Evolutionary conservation across 2,797 vertebrate species (phyloP), one percentile per base, ranked within the genome.

Genomic region (Heteromormyrus szaboi): DNA sequence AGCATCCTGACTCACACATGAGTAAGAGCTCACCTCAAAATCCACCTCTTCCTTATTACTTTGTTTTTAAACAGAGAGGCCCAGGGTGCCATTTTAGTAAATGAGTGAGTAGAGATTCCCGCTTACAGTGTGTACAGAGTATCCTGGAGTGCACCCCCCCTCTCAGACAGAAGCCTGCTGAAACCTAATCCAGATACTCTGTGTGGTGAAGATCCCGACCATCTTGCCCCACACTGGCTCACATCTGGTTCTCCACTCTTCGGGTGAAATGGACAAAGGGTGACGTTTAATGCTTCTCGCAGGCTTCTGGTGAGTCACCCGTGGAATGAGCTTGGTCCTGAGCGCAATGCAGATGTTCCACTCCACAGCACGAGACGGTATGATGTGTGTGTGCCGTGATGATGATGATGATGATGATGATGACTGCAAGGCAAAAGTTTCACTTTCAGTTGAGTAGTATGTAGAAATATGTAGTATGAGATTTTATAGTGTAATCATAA

Each of bases 241-340:
- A 85, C 51, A 56, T 54, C 85, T 86, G 85, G 51, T 86, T 33
- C 51, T 54, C 50, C 29, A 19, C 0, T 83, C 85, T 37, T 2
- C 14, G 25, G 50, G 25, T 54, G 56, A 54, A 56, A 54, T 33
- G 29, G 29, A 56, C 51, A 89, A 33, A 65, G 54, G 79, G 79
- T 48, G 88, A 84, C 83, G 53, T 51, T 81, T 89, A 65, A 85
- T 85, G 88, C 81, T 37, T 85, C 79, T 76, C 59, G 44, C 88
- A 89, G 88, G 41, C 53, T 62, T 85, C 41, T 68, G 8, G 88
- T 68, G 88, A 89, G 54, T 46, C 37, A 84, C 79, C 9, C 88
- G 6, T 84, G 88, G 56, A 56, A 56, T 88, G 51, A 29, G 44
- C 37, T 44, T 37, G 29, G 88, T 46, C 79, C 88, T 29, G 29